These are phyloP conservation scores for Syngnathus acus DNA, from an alignment of 2,797 vertebrate genomes.

Conservation along the genomic window DNA sequence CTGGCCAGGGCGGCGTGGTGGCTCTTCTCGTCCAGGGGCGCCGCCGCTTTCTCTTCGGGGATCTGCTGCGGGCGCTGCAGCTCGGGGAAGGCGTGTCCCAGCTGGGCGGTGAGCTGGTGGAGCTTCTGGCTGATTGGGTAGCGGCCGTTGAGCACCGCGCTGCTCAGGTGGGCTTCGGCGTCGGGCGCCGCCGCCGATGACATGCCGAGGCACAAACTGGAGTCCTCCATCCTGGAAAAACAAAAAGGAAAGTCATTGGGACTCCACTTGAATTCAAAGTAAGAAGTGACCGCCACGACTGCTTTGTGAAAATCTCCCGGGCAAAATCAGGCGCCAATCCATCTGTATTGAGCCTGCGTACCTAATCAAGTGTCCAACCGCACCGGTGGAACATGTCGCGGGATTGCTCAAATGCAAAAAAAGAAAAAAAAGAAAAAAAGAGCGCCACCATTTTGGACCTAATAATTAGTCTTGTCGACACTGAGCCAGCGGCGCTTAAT, in stretches of 20 bases:
- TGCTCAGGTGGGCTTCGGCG: constrained; percentile 86
- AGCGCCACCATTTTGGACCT: constrained; percentile 64
- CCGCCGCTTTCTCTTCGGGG: constrained; percentile 83
- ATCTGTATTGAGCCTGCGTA: neutral
- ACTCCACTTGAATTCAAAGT: neutral
- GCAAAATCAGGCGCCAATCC: neutral
- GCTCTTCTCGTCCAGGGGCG: constrained; percentile 85
- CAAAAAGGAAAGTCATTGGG: neutral
- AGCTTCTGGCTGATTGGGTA: constrained; percentile 99
- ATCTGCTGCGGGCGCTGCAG: constrained; percentile 89
- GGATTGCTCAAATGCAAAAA: constrained; percentile 42
- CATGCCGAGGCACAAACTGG: constrained; percentile 99
- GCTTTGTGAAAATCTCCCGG: neutral
- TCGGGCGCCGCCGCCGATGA: constrained; percentile 86
- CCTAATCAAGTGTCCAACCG: neutral
- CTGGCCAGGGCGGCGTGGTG: constrained; percentile 83
- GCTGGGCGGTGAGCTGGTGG: constrained; percentile 93
- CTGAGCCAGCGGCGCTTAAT: constrained; percentile 69
- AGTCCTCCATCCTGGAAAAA: constrained; percentile 87
- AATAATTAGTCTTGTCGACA: constrained; percentile 77
- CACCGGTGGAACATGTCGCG: constrained; percentile 30
- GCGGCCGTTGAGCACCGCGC: constrained; percentile 94
- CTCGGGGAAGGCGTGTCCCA: constrained; percentile 94
- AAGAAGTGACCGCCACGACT: no score
- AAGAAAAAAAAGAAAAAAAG: constrained; percentile 24